These are phyloP conservation scores for Anser cygnoides DNA, from an alignment of 2,113 vertebrate genomes.

Conservation along the genomic window DNA sequence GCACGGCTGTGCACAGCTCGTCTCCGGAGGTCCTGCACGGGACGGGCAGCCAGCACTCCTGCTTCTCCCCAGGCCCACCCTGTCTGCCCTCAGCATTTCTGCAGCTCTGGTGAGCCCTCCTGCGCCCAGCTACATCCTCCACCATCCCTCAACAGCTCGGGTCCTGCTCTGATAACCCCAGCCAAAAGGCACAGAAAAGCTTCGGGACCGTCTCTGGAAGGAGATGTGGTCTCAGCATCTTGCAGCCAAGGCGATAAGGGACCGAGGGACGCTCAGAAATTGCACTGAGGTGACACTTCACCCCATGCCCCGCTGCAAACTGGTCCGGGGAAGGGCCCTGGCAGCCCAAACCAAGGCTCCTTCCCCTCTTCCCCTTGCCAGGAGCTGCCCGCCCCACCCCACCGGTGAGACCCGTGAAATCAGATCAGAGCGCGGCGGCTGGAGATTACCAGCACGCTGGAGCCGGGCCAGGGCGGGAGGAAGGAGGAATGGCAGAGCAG, in stretches of 20 bases:
- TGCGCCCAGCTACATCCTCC: neutral
- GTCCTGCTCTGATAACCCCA: neutral
- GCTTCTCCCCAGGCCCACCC: neutral
- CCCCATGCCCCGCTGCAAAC: neutral
- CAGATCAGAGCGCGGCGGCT: neutral
- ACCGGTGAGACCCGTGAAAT: constrained; percentile 1
- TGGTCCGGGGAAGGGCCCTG: neutral
- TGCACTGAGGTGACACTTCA: neutral
- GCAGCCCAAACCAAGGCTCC: neutral
- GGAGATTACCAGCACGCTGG: constrained; percentile 45
- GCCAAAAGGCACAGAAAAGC: neutral
- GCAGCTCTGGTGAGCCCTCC: neutral
- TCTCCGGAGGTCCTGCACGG: neutral
- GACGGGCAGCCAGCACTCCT: too few relatives aligned
- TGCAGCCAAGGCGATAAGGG: neutral
- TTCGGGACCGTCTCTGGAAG: neutral
- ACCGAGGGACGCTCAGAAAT: neutral
- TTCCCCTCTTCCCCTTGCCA: neutral
- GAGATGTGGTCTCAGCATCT: neutral
- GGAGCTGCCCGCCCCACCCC: neutral
- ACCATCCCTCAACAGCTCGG: rapidly evolving
- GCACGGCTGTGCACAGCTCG: too few relatives aligned
- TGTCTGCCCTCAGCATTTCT: neutral
- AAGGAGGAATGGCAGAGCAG: neutral
- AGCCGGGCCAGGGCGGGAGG: neutral